These are phyloP conservation scores for Streblospio benedicti DNA, from an alignment of 1,140 invertebrate species.

Conservation along the genomic window DNA sequence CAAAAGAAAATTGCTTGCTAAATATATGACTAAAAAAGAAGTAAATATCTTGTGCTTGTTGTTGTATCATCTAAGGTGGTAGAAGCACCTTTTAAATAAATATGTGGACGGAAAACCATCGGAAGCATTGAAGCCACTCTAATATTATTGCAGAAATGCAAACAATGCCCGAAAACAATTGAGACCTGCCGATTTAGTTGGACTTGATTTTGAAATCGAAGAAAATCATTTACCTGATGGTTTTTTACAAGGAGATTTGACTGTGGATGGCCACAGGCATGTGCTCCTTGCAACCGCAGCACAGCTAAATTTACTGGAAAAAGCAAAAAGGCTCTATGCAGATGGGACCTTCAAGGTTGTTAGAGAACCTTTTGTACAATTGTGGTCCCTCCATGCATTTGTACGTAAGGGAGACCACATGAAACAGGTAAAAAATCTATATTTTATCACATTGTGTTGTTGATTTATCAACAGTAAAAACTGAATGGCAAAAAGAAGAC, in stretches of 20 bases:
- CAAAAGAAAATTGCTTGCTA: no score
- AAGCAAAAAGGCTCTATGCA: neutral
- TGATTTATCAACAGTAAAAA: no score
- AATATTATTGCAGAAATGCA: no score
- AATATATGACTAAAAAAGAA: no score
- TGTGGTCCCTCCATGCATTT: neutral
- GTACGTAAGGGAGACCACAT: neutral
- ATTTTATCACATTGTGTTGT: no score
- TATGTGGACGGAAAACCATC: no score
- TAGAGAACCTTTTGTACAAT: neutral
- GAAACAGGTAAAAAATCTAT: no score
- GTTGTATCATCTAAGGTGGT: no score
- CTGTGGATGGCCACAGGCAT: neutral
- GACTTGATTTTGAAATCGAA: neutral
- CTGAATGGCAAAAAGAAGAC: no score
- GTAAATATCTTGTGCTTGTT: no score
- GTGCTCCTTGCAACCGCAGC: neutral
- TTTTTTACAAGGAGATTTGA: neutral
- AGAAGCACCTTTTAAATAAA: no score
- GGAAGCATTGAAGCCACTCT: no score
- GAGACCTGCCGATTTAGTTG: neutral
- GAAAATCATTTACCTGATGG: neutral
- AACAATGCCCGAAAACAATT: neutral
- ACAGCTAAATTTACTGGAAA: conserved; percentile 1
- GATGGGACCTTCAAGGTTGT: conserved; percentile 6